Evolutionary conservation across 2,113 vertebrate species (phyloP).

Genomic region (Psilopogon haemacephalus): DNA sequence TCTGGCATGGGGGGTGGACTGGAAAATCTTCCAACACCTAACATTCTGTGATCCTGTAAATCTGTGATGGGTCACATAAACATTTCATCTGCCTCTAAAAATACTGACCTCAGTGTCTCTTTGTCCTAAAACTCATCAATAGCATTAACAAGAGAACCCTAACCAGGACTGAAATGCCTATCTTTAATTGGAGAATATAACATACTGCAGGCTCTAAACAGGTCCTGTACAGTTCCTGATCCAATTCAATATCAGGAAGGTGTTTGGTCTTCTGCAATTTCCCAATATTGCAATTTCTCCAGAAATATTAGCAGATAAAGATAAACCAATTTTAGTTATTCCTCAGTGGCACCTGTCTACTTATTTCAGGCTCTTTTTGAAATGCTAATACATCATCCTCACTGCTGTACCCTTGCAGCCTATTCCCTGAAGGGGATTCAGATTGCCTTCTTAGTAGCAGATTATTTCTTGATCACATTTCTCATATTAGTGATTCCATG

Average conservation of each 20-base stretch:
- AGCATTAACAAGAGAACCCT: neutral
- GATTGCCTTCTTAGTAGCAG: slow-evolving; percentile 42
- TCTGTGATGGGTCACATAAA: neutral
- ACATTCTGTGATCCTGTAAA: too few relatives aligned
- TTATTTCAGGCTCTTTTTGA: slow-evolving; percentile 53
- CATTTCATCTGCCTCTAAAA: neutral
- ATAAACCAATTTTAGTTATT: slow-evolving; percentile 51
- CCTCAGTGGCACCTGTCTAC: slow-evolving; percentile 22
- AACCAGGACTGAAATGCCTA: neutral
- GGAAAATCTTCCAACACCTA: too few relatives aligned
- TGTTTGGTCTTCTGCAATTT: slow-evolving; percentile 21
- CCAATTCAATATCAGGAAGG: neutral
- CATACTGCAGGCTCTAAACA: neutral
- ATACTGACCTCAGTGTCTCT: neutral
- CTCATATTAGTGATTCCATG: slow-evolving; percentile 24
- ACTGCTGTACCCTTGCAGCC: neutral
- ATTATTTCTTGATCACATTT: slow-evolving; percentile 67
- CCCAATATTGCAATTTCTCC: slow-evolving; percentile 34
- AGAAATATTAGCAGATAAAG: slow-evolving; percentile 30
- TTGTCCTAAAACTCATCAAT: neutral
- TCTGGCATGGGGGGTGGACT: too few relatives aligned
- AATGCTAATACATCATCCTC: slow-evolving; percentile 61
- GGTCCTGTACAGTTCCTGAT: neutral
- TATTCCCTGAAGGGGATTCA: slow-evolving; percentile 44
- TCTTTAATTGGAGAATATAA: neutral